Evolutionary conservation across 2,888 invertebrate genomes (phyloP), one percentile per base, ranked within the genome.

Genomic region (Crepidodera aurea): DNA sequence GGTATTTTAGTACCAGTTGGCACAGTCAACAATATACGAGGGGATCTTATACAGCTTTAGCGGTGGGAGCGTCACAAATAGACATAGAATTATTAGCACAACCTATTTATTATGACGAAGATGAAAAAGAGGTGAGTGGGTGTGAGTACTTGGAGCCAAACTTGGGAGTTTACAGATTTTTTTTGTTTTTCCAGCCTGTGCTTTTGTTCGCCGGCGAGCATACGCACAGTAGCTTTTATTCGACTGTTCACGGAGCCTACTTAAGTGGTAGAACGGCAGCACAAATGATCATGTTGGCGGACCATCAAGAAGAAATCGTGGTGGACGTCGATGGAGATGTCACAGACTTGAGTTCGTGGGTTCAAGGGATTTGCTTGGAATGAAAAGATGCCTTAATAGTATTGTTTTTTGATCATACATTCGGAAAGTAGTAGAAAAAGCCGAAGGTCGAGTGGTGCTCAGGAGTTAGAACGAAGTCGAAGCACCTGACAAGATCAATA

Each of bases 131-230:
- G 85, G 91, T 91, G 77, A 75, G 75, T n/a, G n/a, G n/a, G n/a
- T n/a, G n/a, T n/a, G n/a, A n/a, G n/a, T n/a, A n/a, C n/a, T n/a
- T n/a, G n/a, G n/a, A n/a, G n/a, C n/a, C n/a, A n/a, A n/a, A n/a
- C n/a, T n/a, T n/a, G n/a, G n/a, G n/a, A n/a, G n/a, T n/a, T n/a
- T n/a, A n/a, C n/a, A n/a, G n/a, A n/a, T n/a, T n/a, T n/a, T n/a
- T n/a, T n/a, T n/a, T n/a, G n/a, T n/a, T n/a, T n/a, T 83, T 85
- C 67, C 80, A 94, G 94, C 93, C 94, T 71, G 87, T 87, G 32
- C 81, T 95, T 72, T 83, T 93, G 76, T 97, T 97, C 84, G 96
- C 96, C 73, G 97, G 97, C 63, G 97, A 97, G 83, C 96, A 96
- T 75, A 96, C 96, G 40, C 96, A 97, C 84, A 91, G 92, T 77